A percentile compares a stretch with the other conserved stretches of the same genome.
Conservation (phyloP, 2,113 vertebrate genomes). For the Eublepharis macularius region DNA sequence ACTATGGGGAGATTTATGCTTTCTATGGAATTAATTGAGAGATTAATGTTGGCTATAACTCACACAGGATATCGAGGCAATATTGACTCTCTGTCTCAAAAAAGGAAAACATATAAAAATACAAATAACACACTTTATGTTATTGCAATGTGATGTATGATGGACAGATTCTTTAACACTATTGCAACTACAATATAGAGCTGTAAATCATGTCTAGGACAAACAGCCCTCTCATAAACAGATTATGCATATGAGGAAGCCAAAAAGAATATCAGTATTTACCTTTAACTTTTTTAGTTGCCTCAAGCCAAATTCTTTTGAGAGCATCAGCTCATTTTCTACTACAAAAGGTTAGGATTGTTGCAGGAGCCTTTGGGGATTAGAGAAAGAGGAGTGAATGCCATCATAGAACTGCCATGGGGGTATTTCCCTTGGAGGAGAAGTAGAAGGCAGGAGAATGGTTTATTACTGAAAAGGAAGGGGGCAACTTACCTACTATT, state of each 20-base stretch:
- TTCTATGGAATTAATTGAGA: conserved; percentile 37
- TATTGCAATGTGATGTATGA: neutral
- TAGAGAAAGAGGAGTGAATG: too few relatives aligned
- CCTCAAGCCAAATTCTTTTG: neutral
- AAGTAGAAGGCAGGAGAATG: too few relatives aligned
- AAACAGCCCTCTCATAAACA: conserved; percentile 26
- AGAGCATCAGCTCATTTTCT: neutral
- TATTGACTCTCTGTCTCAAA: conserved; percentile 29
- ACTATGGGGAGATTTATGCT: conserved; percentile 25
- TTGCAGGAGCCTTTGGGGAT: neutral
- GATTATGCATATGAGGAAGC: neutral
- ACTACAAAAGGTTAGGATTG: neutral
- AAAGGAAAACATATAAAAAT: conserved; percentile 35
- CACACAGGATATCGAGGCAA: conserved; percentile 53
- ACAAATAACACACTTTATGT: conserved; percentile 36
- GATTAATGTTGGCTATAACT: conserved; percentile 58
- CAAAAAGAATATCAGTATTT: neutral
- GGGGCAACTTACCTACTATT: too few relatives aligned
- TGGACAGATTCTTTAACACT: conserved; percentile 48
- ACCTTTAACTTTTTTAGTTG: neutral
- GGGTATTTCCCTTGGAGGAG: too few relatives aligned
- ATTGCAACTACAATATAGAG: neutral
- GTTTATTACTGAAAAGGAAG: too few relatives aligned
- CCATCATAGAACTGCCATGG: too few relatives aligned
- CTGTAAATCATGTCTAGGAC: conserved; percentile 36